phyloP scores from a whole-genome alignment of 2,888 invertebrate species.

The Mechanitis mazaeus region DNA sequence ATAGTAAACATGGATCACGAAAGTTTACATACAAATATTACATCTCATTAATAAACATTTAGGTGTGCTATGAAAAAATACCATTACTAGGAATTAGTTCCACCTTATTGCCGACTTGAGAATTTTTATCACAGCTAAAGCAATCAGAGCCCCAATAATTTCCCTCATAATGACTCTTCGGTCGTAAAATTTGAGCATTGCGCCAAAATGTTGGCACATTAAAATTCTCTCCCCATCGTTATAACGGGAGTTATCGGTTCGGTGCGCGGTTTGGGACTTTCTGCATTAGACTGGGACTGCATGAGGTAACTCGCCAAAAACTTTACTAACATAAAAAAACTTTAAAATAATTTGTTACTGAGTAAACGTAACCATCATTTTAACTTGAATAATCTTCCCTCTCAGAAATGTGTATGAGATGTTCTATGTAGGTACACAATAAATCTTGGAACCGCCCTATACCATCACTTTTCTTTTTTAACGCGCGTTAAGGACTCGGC shows the following conservation, averaged over 20 bases:
- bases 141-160: slow-evolving; percentile 77
- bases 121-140: slow-evolving; percentile 76
- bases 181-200: slow-evolving; percentile 77
- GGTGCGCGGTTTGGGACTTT: slow-evolving; percentile 61
- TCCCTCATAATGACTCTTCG: slow-evolving; percentile 74
- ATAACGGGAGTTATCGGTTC: slow-evolving; percentile 71
- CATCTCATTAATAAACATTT: slow-evolving; percentile 4
- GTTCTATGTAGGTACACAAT: slow-evolving; percentile 41
- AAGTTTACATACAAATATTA: too few relatives aligned
- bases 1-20: too few relatives aligned
- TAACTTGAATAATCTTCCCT: too few relatives aligned
- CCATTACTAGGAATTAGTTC: slow-evolving; percentile 66
- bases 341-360: too few relatives aligned
- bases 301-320: too few relatives aligned
- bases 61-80: slow-evolving; percentile 3
- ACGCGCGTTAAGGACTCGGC: slow-evolving; percentile 75
- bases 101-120: slow-evolving; percentile 75
- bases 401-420: not conserved
- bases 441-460: slow-evolving; percentile 66
- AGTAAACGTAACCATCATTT: too few relatives aligned
- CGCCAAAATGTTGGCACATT: slow-evolving; percentile 77
- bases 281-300: slow-evolving; percentile 21
- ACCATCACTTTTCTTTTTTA: slow-evolving; percentile 75
- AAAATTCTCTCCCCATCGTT: slow-evolving; percentile 76
- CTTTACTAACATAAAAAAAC: too few relatives aligned